Evolutionary conservation across 1,140 invertebrate species (phyloP).

Genomic region (Caenorhabditis tropicalis): DNA sequence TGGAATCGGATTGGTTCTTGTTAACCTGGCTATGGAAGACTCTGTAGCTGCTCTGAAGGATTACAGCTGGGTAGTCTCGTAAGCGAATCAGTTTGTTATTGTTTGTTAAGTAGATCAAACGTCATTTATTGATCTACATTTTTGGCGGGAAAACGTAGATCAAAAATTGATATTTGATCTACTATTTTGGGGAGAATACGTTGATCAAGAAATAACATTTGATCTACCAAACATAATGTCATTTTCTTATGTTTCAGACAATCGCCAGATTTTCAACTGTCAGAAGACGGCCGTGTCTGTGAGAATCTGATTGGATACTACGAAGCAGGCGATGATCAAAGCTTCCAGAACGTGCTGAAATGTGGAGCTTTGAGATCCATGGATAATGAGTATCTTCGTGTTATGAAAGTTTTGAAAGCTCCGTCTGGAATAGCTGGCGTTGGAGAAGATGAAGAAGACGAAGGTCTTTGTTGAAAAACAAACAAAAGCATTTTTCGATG

Average conservation of each 20-base stretch:
- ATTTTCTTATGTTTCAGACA: constrained; percentile 13
- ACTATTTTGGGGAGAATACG: too few species aligned
- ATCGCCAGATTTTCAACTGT: constrained; percentile 32
- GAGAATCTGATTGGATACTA: constrained; percentile 39
- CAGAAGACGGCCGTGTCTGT: constrained; percentile 49
- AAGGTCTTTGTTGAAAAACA: neutral
- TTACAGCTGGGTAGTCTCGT: constrained; percentile 47
- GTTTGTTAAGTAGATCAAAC: neutral
- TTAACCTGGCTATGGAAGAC: constrained; percentile 53
- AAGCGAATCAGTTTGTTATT: neutral
- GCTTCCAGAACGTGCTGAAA: constrained; percentile 56
- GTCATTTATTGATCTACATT: neutral
- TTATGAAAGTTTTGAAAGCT: constrained; percentile 53
- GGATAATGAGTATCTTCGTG: constrained; percentile 60
- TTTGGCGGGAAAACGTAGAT: neutral
- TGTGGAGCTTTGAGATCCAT: constrained; percentile 49
- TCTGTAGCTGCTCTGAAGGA: constrained; percentile 54
- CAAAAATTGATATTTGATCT: neutral
- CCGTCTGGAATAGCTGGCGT: neutral
- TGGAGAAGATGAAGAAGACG: constrained; percentile 41
- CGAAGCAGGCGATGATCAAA: constrained; percentile 42
- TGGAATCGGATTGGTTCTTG: constrained; percentile 50
- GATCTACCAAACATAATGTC: too few species aligned
- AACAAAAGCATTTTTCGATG: neutral
- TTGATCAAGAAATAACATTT: too few species aligned